Conservation (phyloP, 2,888 invertebrate genomes). For the Sinelater perroti region DNA sequence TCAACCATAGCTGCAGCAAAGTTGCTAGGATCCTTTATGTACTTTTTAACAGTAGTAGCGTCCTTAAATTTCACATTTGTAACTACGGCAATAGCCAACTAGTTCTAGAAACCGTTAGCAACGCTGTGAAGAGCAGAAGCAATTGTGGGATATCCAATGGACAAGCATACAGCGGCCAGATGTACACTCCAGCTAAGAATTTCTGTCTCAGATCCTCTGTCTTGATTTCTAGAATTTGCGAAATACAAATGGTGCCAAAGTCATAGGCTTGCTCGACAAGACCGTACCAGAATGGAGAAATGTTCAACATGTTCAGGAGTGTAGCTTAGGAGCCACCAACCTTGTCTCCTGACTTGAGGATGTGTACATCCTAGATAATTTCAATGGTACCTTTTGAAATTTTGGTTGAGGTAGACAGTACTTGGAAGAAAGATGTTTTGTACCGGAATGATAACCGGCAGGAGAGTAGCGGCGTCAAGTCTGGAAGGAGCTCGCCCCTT, state of each 20-base stretch:
- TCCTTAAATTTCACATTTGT: slow-evolving; percentile 96
- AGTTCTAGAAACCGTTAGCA: slow-evolving; percentile 97
- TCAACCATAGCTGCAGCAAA: background rate
- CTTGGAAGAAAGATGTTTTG: slow-evolving; percentile 99
- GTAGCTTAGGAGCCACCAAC: slow-evolving; percentile 99
- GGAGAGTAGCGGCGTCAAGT: slow-evolving; percentile 95
- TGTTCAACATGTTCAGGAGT: slow-evolving; percentile 99
- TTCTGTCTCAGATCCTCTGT: slow-evolving; percentile 92
- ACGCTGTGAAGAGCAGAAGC: slow-evolving; percentile 98
- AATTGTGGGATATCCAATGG: slow-evolving; percentile 94
- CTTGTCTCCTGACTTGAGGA: slow-evolving; percentile 93
- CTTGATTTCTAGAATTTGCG: slow-evolving; percentile 97
- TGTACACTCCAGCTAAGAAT: slow-evolving; percentile 93
- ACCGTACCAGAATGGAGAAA: slow-evolving; percentile 99
- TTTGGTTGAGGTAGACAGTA: slow-evolving; percentile 98
- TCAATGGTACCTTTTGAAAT: slow-evolving; percentile 98
- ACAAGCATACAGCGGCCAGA: slow-evolving; percentile 91
- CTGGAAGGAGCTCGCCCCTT: slow-evolving; percentile 98
- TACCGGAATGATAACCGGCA: slow-evolving; percentile 96
- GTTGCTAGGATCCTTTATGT: slow-evolving; percentile 67
- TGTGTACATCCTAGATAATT: slow-evolving; percentile 96
- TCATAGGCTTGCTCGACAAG: slow-evolving; percentile 97
- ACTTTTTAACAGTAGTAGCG: slow-evolving; percentile 91
- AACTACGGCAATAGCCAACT: slow-evolving; percentile 94
- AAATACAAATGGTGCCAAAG: slow-evolving; percentile 97